Evolutionary conservation across 2,797 vertebrate species (phyloP).

Genomic region (Galago senegalensis): DNA sequence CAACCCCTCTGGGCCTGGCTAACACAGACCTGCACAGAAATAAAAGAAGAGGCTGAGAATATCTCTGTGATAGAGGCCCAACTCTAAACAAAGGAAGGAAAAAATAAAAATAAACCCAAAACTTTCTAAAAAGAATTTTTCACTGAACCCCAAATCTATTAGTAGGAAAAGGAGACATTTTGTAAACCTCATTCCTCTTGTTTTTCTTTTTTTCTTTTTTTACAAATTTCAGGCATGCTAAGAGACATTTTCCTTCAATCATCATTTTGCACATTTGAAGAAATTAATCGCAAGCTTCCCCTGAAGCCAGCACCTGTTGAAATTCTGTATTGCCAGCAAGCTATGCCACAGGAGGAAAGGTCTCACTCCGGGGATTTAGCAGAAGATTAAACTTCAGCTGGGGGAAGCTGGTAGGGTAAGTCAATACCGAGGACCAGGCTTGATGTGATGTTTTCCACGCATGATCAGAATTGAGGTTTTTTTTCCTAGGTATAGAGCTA

Average conservation of each 20-base stretch:
- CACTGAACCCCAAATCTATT: not conserved
- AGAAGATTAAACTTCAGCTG: not conserved
- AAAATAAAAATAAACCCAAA: not conserved
- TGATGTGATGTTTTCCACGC: conserved; percentile 59
- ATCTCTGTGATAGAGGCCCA: not conserved
- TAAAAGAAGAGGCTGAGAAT: not conserved
- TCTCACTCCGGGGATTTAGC: not conserved
- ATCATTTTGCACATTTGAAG: conserved; percentile 58
- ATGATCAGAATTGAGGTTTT: conserved; percentile 47
- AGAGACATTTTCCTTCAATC: not conserved
- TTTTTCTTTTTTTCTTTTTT: not conserved
- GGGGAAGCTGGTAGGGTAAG: conserved; percentile 36
- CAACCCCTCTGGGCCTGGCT: not conserved
- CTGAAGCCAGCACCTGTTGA: conserved; percentile 25
- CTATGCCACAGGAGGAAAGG: not conserved
- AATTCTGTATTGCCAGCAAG: not conserved
- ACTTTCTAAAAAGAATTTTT: not conserved
- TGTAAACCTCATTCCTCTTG: conserved; percentile 9
- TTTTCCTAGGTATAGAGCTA: conserved; percentile 31
- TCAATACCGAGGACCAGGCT: conserved; percentile 22
- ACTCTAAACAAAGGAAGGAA: not conserved
- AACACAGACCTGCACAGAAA: not conserved
- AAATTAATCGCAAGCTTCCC: conserved; percentile 39
- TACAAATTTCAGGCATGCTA: not conserved
- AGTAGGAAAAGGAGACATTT: not conserved